Conservation (phyloP, 2,113 vertebrate species). For the Suricata suricatta region DNA sequence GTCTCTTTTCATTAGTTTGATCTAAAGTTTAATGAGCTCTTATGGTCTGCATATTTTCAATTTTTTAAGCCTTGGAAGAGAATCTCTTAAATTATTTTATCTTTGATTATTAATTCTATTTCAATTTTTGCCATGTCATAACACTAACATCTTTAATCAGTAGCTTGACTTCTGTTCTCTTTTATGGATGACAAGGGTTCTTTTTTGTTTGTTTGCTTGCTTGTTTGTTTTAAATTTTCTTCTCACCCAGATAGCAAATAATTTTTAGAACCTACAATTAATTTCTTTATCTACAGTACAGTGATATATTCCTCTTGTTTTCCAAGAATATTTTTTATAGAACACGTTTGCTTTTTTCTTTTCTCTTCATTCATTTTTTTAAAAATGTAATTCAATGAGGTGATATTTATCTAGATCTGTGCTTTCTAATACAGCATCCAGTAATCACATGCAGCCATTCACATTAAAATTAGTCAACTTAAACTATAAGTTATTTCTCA, state of each 20-base stretch:
- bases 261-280: neutral
- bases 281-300: neutral
- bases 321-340: neutral
- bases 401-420: neutral
- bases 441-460: neutral
- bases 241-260: neutral
- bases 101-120: slow-evolving; percentile 14
- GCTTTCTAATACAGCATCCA: neutral
- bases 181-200: neutral
- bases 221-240: neutral
- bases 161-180: neutral
- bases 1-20: neutral
- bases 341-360: neutral
- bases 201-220: neutral
- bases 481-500: neutral
- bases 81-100: slow-evolving; percentile 23
- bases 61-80: neutral
- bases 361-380: neutral
- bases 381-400: neutral
- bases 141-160: neutral
- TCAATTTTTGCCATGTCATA: neutral
- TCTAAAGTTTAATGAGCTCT: neutral
- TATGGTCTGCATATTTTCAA: neutral
- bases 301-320: neutral
- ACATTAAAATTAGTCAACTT: neutral